phyloP scores from a whole-genome alignment of 2,888 invertebrate genomes.

The Tipula unca region DNA sequence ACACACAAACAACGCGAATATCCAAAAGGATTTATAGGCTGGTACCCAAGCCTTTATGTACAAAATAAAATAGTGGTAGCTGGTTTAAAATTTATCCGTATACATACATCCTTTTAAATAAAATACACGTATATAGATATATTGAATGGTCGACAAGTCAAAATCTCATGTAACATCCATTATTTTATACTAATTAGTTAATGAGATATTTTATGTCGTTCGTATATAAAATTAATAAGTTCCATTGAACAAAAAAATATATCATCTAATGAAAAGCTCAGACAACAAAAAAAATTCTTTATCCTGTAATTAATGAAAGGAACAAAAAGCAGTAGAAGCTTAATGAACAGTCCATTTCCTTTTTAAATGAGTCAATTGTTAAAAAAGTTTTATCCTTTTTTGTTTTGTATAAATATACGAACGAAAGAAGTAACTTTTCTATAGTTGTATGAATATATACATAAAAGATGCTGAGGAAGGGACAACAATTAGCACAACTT shows the following conservation, averaged over 20 bases:
- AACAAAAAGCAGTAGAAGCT: neutral
- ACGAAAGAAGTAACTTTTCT: neutral
- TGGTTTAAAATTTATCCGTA: too few species aligned
- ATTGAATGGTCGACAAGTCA: too few species aligned
- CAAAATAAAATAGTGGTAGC: too few species aligned
- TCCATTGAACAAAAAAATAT: neutral
- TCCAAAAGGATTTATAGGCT: neutral
- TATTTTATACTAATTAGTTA: neutral
- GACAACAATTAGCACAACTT: neutral
- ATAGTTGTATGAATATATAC: too few species aligned
- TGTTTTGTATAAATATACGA: neutral
- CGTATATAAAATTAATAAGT: neutral
- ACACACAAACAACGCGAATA: neutral
- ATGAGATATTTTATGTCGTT: neutral
- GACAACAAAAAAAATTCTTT: neutral
- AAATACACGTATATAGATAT: neutral
- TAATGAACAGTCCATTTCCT: slow-evolving; percentile 4
- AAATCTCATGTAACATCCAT: neutral
- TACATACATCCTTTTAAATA: neutral
- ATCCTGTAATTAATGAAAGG: neutral
- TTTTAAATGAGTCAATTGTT: neutral
- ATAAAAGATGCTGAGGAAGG: neutral
- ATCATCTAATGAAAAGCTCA: neutral
- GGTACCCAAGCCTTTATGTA: neutral
- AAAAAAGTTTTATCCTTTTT: neutral